These are phyloP conservation scores for Pomacea canaliculata DNA, from an alignment of 2,888 invertebrate genomes.

Conservation along the genomic window DNA sequence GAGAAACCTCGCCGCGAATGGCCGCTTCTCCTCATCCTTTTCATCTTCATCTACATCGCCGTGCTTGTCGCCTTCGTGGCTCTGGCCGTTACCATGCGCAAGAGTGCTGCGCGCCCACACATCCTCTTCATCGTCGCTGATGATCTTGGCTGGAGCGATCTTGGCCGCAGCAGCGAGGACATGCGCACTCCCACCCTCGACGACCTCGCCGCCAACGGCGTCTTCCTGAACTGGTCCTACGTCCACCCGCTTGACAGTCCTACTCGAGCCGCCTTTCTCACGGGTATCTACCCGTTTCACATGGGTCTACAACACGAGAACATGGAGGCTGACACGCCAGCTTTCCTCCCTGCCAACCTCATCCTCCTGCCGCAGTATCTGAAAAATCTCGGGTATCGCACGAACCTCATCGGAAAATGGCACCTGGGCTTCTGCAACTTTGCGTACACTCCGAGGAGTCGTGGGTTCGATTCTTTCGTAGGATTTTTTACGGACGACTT, in stretches of 20 bases:
- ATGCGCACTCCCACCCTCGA: slow-evolving; percentile 19
- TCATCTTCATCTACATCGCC: slow-evolving; percentile 13
- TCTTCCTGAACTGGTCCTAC: slow-evolving; percentile 23
- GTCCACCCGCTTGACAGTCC: slow-evolving; percentile 20
- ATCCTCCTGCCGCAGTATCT: slow-evolving; percentile 9
- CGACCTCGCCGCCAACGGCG: slow-evolving; percentile 2
- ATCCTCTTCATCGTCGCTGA: slow-evolving; percentile 15
- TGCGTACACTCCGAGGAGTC: slow-evolving; percentile 1
- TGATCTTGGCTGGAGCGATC: slow-evolving; percentile 20
- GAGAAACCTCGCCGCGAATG: not conserved
- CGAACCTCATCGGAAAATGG: slow-evolving; percentile 21
- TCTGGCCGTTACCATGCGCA: slow-evolving; percentile 13
- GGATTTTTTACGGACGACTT: slow-evolving; percentile 15
- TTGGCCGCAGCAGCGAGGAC: not conserved
- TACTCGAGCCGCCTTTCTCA: slow-evolving; percentile 12
- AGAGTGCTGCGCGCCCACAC: slow-evolving; percentile 10
- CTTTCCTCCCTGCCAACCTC: slow-evolving; percentile 13
- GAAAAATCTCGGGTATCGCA: slow-evolving; percentile 10
- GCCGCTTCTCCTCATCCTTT: slow-evolving; percentile 10
- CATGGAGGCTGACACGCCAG: slow-evolving; percentile 17
- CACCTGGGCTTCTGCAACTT: slow-evolving; percentile 23
- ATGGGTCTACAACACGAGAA: slow-evolving; percentile 23
- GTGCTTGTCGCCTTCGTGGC: slow-evolving; percentile 6
- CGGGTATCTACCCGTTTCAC: slow-evolving; percentile 23
- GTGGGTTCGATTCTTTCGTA: slow-evolving; percentile 17